Evolutionary conservation across 1,140 invertebrate genomes (phyloP).

Genomic region (Parasteatoda tepidariorum): DNA sequence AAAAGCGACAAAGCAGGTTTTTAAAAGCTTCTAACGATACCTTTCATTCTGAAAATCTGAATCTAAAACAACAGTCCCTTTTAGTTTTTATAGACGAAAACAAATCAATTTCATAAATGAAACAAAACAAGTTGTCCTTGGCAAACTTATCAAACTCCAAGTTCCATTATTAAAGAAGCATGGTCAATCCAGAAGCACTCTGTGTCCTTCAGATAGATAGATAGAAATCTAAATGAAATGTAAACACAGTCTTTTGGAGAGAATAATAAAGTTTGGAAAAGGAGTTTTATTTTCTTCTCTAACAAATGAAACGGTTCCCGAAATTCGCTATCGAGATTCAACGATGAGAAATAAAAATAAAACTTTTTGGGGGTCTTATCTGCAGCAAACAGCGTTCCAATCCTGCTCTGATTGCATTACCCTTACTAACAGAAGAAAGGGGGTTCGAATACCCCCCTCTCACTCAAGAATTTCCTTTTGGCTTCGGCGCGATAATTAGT

Average conservation of each 20-base stretch:
- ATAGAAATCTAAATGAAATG: background rate
- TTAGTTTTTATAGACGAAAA: no score
- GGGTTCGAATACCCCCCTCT: background rate
- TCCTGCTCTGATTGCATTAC: constrained; percentile 55
- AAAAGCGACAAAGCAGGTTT: no score
- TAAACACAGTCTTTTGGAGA: background rate
- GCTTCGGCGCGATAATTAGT: constrained; percentile 53
- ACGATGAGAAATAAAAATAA: constrained; percentile 11
- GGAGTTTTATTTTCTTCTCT: background rate
- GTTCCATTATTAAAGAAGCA: no score
- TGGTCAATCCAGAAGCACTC: background rate
- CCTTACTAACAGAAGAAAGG: background rate
- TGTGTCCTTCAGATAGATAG: background rate
- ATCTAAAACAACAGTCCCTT: no score
- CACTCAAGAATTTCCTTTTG: constrained; percentile 14
- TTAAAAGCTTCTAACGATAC: no score
- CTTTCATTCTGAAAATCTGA: no score
- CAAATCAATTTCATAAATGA: no score
- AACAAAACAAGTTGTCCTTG: no score
- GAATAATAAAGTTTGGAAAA: background rate
- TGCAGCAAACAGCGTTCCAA: constrained; percentile 52
- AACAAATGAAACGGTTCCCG: background rate
- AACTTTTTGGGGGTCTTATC: constrained; percentile 50
- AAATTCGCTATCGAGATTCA: constrained; percentile 39
- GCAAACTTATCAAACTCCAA: no score